These are phyloP conservation scores for Araneus ventricosus DNA, from an alignment of 1,140 invertebrate species.

Conservation along the genomic window DNA sequence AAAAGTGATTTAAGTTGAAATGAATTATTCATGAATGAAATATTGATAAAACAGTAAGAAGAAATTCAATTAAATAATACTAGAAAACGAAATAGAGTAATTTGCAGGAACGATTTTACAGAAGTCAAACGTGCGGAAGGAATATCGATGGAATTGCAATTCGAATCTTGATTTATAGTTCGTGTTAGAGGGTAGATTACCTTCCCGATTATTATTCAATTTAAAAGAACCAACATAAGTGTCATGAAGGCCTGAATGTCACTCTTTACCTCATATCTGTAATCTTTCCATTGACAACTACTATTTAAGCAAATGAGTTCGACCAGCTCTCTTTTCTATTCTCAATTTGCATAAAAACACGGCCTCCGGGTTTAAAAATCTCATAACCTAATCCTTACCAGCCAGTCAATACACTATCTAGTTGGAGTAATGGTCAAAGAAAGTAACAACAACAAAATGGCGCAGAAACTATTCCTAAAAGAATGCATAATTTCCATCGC, in stretches of 20 bases:
- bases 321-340: neutral
- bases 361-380: neutral
- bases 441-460: conserved; percentile 32
- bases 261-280: neutral
- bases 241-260: neutral
- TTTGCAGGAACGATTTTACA: neutral
- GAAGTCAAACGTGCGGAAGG: neutral
- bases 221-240: neutral
- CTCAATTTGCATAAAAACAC: neutral
- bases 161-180: neutral
- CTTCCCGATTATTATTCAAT: neutral
- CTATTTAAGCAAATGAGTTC: conserved; percentile 38
- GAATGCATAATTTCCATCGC: conserved; percentile 58
- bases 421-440: neutral
- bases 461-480: conserved; percentile 27
- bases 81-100: no score
- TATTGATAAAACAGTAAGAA: no score
- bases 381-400: neutral
- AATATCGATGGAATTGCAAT: neutral
- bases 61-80: no score
- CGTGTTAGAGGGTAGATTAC: neutral
- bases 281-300: conserved; percentile 32
- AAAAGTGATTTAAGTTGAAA: no score
- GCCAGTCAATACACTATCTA: neutral
- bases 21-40: no score